Evolutionary conservation across 2,113 vertebrate species (phyloP).

Genomic region (Tragelaphus scriptus): DNA sequence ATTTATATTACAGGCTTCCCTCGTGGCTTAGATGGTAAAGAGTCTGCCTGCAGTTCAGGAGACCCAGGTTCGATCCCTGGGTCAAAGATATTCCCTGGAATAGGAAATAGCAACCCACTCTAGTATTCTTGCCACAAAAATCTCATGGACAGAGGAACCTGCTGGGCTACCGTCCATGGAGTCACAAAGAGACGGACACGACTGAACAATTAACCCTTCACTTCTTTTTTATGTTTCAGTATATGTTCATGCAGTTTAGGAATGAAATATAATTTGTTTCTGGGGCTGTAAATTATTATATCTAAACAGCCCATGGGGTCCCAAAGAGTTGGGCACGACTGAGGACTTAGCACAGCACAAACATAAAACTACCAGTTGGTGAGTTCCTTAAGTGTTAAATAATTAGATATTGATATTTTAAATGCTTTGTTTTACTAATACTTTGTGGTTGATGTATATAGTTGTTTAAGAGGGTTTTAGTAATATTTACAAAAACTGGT

Average conservation of each 20-base stretch:
- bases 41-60: neutral
- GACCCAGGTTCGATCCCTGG: neutral
- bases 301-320: neutral
- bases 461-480: neutral
- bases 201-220: neutral
- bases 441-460: neutral
- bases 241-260: neutral
- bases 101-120: neutral
- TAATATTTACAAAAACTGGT: neutral
- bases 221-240: neutral
- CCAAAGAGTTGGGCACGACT: neutral
- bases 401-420: neutral
- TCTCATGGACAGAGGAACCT: neutral
- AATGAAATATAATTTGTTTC: constrained; percentile 12
- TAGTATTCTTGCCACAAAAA: neutral
- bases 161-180: neutral
- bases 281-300: neutral
- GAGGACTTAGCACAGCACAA: neutral
- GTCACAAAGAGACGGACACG: neutral
- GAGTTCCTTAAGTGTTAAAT: neutral
- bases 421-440: neutral
- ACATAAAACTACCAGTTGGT: neutral
- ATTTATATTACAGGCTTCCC: neutral
- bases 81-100: neutral
- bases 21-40: neutral